Conservation (phyloP, 2,888 invertebrate species). For the Plebejus anna region DNA sequence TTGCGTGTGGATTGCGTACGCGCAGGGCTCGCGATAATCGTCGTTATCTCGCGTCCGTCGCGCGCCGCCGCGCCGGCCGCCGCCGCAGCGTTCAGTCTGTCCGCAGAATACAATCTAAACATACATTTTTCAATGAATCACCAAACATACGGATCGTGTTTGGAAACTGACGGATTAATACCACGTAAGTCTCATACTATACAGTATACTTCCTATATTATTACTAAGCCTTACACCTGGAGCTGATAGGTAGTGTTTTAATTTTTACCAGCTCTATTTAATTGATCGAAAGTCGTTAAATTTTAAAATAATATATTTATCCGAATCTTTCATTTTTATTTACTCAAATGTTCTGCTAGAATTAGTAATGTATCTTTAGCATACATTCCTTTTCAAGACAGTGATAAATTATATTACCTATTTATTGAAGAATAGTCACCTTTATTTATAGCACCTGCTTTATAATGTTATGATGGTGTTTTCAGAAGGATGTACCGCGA, state of each 20-base stretch:
- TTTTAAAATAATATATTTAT: not conserved
- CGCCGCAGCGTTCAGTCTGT: slow-evolving; percentile 55
- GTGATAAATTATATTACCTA: not conserved
- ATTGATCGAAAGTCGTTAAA: not conserved
- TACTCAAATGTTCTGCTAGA: not conserved
- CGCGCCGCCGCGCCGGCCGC: slow-evolving; percentile 54
- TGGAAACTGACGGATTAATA: slow-evolving; percentile 12
- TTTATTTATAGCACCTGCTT: not conserved
- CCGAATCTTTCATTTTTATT: not conserved
- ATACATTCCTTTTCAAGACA: not conserved
- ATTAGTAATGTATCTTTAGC: not conserved
- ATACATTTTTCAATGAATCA: slow-evolving; percentile 36
- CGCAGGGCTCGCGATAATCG: slow-evolving; percentile 49
- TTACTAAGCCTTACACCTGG: not conserved
- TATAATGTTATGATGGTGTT: slow-evolving; percentile 31
- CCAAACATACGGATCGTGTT: slow-evolving; percentile 11
- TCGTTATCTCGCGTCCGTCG: slow-evolving; percentile 68
- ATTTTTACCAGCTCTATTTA: not conserved
- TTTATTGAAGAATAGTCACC: not conserved
- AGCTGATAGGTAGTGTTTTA: not conserved
- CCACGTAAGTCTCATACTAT: slow-evolving; percentile 7
- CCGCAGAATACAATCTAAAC: slow-evolving; percentile 56
- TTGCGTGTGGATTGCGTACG: slow-evolving; percentile 30
- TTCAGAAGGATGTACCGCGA: slow-evolving; percentile 67
- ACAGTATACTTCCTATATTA: no score